Evolutionary conservation across 2,888 invertebrate species (phyloP).

Genomic region (Anaspis maculata): DNA sequence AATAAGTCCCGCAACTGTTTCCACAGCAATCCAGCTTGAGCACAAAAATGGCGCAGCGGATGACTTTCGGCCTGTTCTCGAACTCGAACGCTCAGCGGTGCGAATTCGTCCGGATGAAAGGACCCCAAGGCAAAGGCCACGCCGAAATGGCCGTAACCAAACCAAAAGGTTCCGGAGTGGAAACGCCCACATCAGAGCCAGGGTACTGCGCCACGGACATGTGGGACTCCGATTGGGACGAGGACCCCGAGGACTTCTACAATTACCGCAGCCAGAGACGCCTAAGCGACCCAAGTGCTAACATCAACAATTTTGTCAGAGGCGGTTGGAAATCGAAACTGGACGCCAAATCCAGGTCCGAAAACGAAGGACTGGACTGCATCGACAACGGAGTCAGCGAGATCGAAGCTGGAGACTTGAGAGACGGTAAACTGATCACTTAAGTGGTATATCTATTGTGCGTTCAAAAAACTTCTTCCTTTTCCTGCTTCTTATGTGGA

Average conservation of each 20-base stretch:
- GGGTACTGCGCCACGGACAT: conserved; percentile 75
- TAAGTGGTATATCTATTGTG: neutral
- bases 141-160: conserved; percentile 97
- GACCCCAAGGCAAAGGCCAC: conserved; percentile 91
- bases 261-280: conserved; percentile 56
- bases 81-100: conserved; percentile 71
- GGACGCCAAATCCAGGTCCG: conserved; percentile 68
- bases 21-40: conserved; percentile 82
- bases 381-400: conserved; percentile 78
- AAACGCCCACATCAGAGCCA: conserved; percentile 89
- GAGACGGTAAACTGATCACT: conserved; percentile 62
- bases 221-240: conserved; percentile 87
- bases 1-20: too few relatives aligned
- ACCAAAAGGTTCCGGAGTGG: conserved; percentile 84
- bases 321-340: conserved; percentile 73
- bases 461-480: too few relatives aligned
- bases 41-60: conserved; percentile 89
- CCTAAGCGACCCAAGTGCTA: conserved; percentile 89
- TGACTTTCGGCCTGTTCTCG: conserved; percentile 88
- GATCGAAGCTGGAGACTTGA: conserved; percentile 88
- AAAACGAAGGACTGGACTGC: conserved; percentile 84
- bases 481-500: too few relatives aligned
- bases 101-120: conserved; percentile 98
- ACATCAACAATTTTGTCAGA: conserved; percentile 75
- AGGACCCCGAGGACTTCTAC: conserved; percentile 78